phyloP scores from a whole-genome alignment of 2,113 vertebrate genomes.

The Mormyrus iriodes region DNA sequence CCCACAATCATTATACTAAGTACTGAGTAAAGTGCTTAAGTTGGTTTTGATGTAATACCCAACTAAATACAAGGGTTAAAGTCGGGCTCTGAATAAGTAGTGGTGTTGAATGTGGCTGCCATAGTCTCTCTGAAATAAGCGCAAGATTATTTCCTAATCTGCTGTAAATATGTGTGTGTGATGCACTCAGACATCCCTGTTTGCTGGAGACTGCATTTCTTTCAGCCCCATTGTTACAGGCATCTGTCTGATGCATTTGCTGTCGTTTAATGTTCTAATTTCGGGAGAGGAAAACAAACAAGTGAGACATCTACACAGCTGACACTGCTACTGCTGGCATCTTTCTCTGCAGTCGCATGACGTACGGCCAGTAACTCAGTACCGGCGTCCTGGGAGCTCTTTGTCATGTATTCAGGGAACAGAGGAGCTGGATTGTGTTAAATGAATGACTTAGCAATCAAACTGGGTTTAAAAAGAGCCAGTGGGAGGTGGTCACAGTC shows the following conservation, averaged over 20 bases:
- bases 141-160: conserved; percentile 28
- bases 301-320: neutral
- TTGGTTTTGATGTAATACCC: neutral
- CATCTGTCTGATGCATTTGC: neutral
- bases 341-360: neutral
- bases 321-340: neutral
- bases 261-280: neutral
- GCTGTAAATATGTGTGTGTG: conserved; percentile 14
- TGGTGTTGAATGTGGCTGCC: neutral
- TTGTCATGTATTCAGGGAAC: neutral
- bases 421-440: neutral
- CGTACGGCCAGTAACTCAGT: neutral
- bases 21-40: neutral
- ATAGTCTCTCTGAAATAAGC: conserved; percentile 5
- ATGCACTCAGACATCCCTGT: conserved; percentile 8
- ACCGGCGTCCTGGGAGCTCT: neutral
- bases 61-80: neutral
- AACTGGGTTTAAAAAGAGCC: neutral
- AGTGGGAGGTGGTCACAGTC: neutral
- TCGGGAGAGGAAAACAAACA: conserved; percentile 1
- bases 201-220: neutral
- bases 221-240: neutral
- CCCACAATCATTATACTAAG: neutral
- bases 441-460: neutral
- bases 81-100: neutral